Evolutionary conservation across 2,113 vertebrate genomes (phyloP).

Genomic region (Oreochromis aureus): DNA sequence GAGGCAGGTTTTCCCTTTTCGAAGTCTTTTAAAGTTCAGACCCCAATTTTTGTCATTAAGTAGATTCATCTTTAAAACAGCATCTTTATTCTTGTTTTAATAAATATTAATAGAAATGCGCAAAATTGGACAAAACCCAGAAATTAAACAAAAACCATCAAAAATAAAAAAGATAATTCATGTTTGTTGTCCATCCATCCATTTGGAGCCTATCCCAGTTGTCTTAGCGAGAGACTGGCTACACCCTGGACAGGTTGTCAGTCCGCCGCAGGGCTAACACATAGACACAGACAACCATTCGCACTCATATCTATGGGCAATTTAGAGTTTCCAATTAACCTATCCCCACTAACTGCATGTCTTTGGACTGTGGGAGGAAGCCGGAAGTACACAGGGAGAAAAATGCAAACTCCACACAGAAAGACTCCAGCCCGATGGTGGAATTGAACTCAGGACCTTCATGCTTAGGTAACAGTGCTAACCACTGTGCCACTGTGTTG

Average conservation of each 20-base stretch:
- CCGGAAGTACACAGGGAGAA: background rate
- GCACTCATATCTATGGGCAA: background rate
- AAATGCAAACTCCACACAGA: background rate
- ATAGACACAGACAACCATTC: background rate
- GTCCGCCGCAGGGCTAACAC: background rate
- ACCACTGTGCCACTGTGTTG: too few species aligned
- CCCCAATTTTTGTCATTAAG: background rate
- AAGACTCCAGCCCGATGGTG: too few species aligned
- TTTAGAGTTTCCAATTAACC: background rate
- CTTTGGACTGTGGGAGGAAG: background rate
- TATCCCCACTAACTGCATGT: background rate
- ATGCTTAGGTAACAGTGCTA: too few species aligned
- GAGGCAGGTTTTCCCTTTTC: background rate
- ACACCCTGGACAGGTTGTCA: background rate
- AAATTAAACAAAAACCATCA: background rate
- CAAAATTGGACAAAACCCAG: background rate
- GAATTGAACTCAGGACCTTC: too few species aligned
- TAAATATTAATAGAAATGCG: background rate
- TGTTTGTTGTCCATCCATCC: background rate
- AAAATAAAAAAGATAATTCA: background rate
- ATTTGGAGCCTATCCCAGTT: background rate
- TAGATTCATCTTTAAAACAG: background rate
- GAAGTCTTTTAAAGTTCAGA: background rate
- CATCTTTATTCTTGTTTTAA: background rate
- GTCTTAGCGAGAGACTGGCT: background rate